Base-by-base conservation (phyloP, 2,113 vertebrate genomes). In the Anthoscopus minutus region DNA sequence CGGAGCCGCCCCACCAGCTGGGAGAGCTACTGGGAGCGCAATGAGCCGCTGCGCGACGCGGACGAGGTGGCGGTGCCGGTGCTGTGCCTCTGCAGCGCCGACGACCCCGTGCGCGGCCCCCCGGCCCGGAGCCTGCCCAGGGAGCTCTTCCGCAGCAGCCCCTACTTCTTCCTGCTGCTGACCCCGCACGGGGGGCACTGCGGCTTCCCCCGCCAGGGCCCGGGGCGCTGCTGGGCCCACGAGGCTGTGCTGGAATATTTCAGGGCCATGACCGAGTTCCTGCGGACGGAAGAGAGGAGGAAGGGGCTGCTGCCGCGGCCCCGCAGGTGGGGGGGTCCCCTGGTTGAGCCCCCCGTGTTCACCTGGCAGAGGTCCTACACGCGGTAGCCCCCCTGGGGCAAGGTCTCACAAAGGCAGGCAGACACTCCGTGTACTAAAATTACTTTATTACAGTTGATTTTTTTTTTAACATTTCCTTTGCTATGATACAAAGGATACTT, bases 361-460 rank as follows among this genome's bases (percentile, higher is more conserved):
- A 98, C 93, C 79, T 98, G 98, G 98, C 98, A 98, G 44, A 92
- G 98, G 38, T 98, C 98, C 10, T 98, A 98, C 62, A 98, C 98
- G 4, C 96, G 97, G 61, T 98, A 96, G 96, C 21, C 10, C 9
- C 0, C 7, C 22, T 2, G 11, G 14, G 37, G 8, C 9, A 31
- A 54, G 48, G 56, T 84, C 62, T 56, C 81, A 96, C 87, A 81
- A 95, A 96, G 33, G 54, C 71, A 94, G 89, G 58, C 90, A 92
- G 95, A 98, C 97, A 96, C 98, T 92, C 96, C 87, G 16, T 97
- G 98, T 99, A 99, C 99, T 99, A 99, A 99, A 99, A 99, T 99
- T 99, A 99, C 98, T 99, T 99, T 99, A 99, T 99, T 99, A 99
- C 99, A 99, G 98, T 98, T 98, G 98, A 99, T 99, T 99, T 98